These are phyloP conservation scores for Tringa solitaria DNA, from an alignment of 2,113 vertebrate species.

Conservation along the genomic window DNA sequence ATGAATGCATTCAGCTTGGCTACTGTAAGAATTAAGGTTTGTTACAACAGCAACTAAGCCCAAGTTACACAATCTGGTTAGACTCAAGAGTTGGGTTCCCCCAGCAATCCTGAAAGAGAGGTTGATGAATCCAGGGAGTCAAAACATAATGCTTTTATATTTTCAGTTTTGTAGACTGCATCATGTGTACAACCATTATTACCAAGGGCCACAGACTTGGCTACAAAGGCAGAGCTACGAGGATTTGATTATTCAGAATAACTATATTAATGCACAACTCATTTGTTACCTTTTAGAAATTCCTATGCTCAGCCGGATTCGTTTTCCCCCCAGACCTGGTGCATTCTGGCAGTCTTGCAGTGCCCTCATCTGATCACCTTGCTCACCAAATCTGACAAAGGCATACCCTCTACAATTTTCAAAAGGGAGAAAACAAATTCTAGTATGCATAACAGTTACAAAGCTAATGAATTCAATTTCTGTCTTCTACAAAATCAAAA, in stretches of 20 bases:
- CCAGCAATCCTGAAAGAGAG: background rate
- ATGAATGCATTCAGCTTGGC: background rate
- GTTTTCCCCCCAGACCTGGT: conserved; percentile 84
- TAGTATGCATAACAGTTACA: conserved; percentile 52
- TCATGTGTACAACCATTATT: background rate
- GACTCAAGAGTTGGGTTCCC: background rate
- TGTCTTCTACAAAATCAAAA: background rate
- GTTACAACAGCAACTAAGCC: background rate
- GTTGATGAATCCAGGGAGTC: background rate
- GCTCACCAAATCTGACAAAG: conserved; percentile 89
- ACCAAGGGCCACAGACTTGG: conserved; percentile 2
- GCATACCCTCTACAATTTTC: conserved; percentile 85
- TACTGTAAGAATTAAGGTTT: background rate
- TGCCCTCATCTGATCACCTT: conserved; percentile 91
- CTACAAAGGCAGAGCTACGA: conserved; percentile 9
- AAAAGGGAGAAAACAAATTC: conserved; percentile 63
- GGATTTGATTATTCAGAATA: background rate
- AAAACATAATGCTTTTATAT: background rate
- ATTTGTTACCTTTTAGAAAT: conserved; percentile 85
- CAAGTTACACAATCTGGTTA: background rate
- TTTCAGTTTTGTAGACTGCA: background rate
- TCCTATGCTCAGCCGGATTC: conserved; percentile 87
- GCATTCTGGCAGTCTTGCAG: conserved; percentile 91
- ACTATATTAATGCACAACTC: conserved; percentile 25
- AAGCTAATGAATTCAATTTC: background rate